These are phyloP conservation scores for Aethina tumida DNA, from an alignment of 1,140 invertebrate species.

Conservation along the genomic window DNA sequence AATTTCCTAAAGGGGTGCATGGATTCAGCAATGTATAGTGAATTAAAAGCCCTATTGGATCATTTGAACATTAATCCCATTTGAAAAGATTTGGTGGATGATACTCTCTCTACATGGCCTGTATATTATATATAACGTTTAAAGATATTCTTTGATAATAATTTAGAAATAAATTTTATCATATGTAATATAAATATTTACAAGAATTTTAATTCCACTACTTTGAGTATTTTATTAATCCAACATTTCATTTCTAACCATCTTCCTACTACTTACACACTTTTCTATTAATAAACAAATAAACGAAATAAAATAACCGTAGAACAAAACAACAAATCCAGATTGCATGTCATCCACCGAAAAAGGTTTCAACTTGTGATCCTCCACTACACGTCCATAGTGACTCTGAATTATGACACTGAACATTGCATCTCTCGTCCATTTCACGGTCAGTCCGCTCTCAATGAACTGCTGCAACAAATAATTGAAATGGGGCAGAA, in stretches of 20 bases:
- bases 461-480: slow-evolving; percentile 3
- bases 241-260: no score
- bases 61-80: no score
- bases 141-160: no score
- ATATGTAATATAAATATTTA: no score
- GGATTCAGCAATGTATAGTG: no score
- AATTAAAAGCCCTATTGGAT: no score
- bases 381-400: slow-evolving; percentile 1
- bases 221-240: slow-evolving; percentile 3
- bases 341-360: slow-evolving; percentile 9
- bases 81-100: no score
- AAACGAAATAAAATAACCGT: slow-evolving; percentile 2
- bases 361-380: slow-evolving; percentile 6
- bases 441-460: slow-evolving; percentile 8
- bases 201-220: slow-evolving; percentile 1
- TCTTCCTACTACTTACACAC: no score
- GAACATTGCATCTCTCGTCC: slow-evolving; percentile 6
- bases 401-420: slow-evolving; percentile 1
- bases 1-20: no score
- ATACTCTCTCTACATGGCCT: no score
- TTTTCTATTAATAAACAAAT: slow-evolving; percentile 2
- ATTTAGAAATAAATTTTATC: no score
- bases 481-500: slow-evolving; percentile 8
- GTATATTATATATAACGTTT: no score
- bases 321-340: slow-evolving; percentile 7